Evolutionary conservation across 2,113 vertebrate species (phyloP), one percentile per base, ranked within the genome.

Genomic region (Odobenus rosmarus): DNA sequence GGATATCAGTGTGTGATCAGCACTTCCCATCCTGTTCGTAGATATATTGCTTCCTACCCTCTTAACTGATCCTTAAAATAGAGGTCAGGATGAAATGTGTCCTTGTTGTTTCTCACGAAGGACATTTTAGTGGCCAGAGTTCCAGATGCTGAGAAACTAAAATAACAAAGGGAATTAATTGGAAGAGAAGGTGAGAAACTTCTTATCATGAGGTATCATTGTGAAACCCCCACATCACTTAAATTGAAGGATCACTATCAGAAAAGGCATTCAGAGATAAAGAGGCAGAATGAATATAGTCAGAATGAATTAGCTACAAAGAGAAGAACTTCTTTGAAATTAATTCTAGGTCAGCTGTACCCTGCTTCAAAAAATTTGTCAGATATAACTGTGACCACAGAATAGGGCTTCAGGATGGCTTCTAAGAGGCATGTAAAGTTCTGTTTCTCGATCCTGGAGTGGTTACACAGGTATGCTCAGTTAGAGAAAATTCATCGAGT

Each of bases 1-100:
- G 71, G 53, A 39, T 97, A 98, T 98, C 97, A 72, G 55, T 76
- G 79, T 93, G 92, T 77, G 83, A 96, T 97, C 96, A 87, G 83
- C 31, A 61, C 79, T 95, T 89, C 72, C 59, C 31, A 96, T 98
- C 97, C 98, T 96, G 96, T 96, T 95, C 64, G 85, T 51, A 95
- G 97, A 89, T 97, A 69, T 13, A 71, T 79, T 93, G 72, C 93
- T 98, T 98, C 97, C 96, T 96, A 91, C 55, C 36, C 85, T 94
- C 94, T 95, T 96, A 88, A 96, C 88, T 96, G 72, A 96, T 96
- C 49, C 88, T 96, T 97, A 85, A 94, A 98, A 97, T 90, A 94
- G 82, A 96, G 90, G 80, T 96, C 94, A 72, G 96, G 61, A 94
- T 97, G 95, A 97, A 95, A 95, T 51, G 67, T 57, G 33, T 77